Conservation (phyloP, 2,113 vertebrate genomes). For the Ploceus nigricollis region DNA sequence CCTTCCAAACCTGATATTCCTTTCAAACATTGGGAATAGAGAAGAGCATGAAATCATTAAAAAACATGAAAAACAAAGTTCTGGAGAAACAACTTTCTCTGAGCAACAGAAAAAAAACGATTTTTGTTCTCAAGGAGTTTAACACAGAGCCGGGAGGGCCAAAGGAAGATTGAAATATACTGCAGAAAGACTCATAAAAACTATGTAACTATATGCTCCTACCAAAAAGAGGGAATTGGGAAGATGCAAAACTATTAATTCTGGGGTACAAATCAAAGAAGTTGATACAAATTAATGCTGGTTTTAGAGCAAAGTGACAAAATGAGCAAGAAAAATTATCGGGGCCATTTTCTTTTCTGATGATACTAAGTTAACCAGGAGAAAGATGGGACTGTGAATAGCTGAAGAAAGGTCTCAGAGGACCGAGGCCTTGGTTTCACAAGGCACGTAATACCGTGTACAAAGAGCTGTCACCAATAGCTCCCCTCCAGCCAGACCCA, state of each 20-base stretch:
- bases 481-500: neutral
- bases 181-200: neutral
- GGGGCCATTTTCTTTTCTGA: neutral
- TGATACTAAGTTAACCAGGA: neutral
- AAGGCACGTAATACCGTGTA: fast-evolving
- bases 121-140: neutral
- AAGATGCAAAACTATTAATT: neutral
- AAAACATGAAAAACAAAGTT: neutral
- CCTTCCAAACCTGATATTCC: neutral
- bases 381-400: neutral
- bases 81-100: neutral
- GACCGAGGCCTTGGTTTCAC: neutral
- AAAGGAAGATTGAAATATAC: neutral
- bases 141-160: neutral
- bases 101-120: neutral
- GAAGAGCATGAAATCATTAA: neutral
- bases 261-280: neutral
- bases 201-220: neutral
- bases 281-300: neutral
- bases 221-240: neutral
- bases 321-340: neutral
- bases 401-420: neutral
- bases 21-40: neutral
- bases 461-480: neutral
- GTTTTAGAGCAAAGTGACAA: neutral